phyloP scores from a whole-genome alignment of 2,888 invertebrate species.

The Aporophyla lueneburgensis region DNA sequence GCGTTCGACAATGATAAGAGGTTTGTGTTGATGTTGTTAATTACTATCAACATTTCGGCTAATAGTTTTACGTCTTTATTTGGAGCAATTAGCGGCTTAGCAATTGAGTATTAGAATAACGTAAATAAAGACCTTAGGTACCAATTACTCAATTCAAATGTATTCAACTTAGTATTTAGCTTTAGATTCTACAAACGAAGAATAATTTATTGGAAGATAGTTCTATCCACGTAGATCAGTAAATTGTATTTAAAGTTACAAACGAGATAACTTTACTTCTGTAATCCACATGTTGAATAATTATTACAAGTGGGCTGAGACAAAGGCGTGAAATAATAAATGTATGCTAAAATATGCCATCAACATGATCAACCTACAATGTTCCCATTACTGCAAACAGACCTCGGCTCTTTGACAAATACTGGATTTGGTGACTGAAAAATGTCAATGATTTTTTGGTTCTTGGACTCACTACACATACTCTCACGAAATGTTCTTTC shows the following conservation, averaged over 20 bases:
- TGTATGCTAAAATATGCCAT: neutral
- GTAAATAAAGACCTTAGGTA: conserved; percentile 11
- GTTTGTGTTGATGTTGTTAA: neutral
- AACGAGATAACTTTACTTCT: neutral
- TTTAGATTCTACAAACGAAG: conserved; percentile 5
- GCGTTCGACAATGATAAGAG: neutral
- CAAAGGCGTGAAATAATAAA: neutral
- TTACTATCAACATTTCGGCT: neutral
- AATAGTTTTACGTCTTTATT: conserved; percentile 17
- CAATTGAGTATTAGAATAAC: conserved; percentile 10
- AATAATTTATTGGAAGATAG: conserved; percentile 8
- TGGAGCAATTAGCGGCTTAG: conserved; percentile 6
- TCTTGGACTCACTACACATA: no score
- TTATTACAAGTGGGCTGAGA: neutral
- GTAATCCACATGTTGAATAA: neutral
- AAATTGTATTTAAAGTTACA: neutral
- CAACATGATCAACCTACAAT: no score
- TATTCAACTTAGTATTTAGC: conserved; percentile 8
- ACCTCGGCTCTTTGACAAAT: no score
- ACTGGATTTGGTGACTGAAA: no score
- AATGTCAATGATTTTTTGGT: no score
- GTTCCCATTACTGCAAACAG: no score
- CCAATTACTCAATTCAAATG: conserved; percentile 29
- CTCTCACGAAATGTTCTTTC: no score
- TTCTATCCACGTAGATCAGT: neutral